These are phyloP conservation scores for Agelas oroides DNA, from an alignment of 37 sponge, comb jelly and placozoan species.

Conservation along the genomic window DNA sequence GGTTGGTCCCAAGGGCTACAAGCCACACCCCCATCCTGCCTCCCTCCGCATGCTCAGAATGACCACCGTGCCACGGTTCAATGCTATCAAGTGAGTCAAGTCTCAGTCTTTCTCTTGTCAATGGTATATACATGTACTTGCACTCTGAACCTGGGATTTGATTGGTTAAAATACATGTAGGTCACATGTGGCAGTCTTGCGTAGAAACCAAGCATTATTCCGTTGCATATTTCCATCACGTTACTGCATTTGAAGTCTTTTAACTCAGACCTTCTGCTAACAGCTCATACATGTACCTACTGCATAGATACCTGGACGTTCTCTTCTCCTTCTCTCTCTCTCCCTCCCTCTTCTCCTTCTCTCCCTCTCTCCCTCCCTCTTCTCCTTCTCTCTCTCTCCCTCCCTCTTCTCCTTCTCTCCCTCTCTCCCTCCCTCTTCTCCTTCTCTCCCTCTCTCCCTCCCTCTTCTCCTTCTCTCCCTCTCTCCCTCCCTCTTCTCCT, in stretches of 20 bases:
- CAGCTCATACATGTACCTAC: too few relatives aligned
- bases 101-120: background rate
- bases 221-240: too few relatives aligned
- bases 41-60: conserved; percentile 43
- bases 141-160: too few relatives aligned
- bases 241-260: too few relatives aligned
- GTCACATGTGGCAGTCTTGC: background rate
- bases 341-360: too few relatives aligned
- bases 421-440: too few relatives aligned
- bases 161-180: background rate
- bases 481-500: conserved; percentile 17
- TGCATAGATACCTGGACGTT: too few relatives aligned
- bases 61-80: conserved; percentile 78
- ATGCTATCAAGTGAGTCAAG: conserved; percentile 72
- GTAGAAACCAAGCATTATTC: too few relatives aligned
- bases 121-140: background rate
- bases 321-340: too few relatives aligned
- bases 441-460: too few relatives aligned
- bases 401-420: background rate
- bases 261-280: too few relatives aligned
- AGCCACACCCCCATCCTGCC: conserved; percentile 65
- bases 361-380: background rate
- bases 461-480: too few relatives aligned
- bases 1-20: conserved; percentile 23
- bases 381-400: background rate